These are phyloP conservation scores for Alfaro cultratus DNA, from an alignment of 2,797 vertebrate species.

Conservation along the genomic window DNA sequence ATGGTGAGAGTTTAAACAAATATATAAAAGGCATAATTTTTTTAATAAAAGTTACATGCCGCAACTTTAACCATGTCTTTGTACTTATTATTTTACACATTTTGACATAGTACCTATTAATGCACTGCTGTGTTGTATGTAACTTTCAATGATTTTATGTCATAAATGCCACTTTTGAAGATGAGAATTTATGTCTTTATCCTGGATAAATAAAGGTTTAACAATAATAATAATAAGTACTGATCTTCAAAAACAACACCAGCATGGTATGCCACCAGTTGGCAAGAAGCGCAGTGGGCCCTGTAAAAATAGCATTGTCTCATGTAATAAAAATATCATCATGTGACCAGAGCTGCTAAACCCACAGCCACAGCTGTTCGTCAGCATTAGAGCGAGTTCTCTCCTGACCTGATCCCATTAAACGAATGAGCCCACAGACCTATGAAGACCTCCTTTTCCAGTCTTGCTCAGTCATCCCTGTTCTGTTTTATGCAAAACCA, in stretches of 20 bases:
- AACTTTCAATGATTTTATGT: neutral
- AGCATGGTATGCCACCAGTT: slow-evolving; percentile 3
- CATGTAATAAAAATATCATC: slow-evolving; percentile 6
- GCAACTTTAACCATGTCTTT: neutral
- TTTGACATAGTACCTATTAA: neutral
- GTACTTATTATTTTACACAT: neutral
- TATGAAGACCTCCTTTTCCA: neutral
- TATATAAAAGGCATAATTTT: no score
- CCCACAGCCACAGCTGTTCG: slow-evolving; percentile 3
- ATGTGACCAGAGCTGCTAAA: slow-evolving; percentile 5
- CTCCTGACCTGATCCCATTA: neutral
- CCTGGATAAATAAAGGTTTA: neutral
- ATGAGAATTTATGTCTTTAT: neutral
- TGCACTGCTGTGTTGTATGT: neutral
- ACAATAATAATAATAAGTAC: neutral
- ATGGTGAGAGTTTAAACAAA: no score
- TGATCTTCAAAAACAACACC: neutral
- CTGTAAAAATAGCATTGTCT: slow-evolving; percentile 7
- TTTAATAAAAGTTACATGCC: no score
- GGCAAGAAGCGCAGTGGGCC: neutral
- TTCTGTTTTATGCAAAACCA: neutral
- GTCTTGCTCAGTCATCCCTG: neutral
- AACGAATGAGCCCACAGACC: neutral
- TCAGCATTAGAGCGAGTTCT: neutral
- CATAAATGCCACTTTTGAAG: neutral